Conservation (phyloP, 2,797 vertebrate species). For the Halcyon badia region DNA sequence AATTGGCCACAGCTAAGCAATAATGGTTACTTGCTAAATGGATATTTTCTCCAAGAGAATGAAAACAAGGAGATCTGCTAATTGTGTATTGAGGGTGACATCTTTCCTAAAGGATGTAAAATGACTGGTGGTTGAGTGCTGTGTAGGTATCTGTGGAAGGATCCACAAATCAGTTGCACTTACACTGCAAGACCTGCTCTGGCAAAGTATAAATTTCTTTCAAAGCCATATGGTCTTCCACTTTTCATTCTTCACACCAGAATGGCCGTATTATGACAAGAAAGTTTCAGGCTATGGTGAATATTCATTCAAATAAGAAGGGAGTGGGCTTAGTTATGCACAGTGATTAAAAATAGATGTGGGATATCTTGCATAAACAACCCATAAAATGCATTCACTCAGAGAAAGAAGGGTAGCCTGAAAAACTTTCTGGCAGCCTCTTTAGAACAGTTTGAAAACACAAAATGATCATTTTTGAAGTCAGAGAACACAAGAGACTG, state of each 20-base stretch:
- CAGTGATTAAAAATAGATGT: background rate
- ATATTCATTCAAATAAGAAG: background rate
- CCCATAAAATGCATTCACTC: background rate
- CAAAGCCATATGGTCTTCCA: background rate
- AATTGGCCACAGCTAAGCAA: background rate
- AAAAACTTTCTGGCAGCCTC: background rate
- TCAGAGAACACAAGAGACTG: background rate
- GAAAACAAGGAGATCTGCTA: background rate
- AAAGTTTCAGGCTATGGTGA: background rate
- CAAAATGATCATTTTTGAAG: background rate
- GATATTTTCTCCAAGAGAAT: background rate
- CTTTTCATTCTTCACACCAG: background rate
- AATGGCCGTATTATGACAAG: accelerated
- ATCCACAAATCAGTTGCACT: background rate
- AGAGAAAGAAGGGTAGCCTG: background rate
- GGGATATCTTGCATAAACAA: background rate
- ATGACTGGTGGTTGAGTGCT: accelerated
- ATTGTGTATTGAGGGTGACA: background rate
- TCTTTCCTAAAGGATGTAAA: background rate
- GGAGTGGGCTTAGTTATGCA: background rate
- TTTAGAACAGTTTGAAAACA: background rate
- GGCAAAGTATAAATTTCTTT: background rate
- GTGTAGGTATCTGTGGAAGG: background rate
- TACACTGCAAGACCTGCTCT: background rate
- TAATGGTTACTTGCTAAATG: background rate